Conservation (phyloP, 2,113 vertebrate species). For the Engystomops pustulosus region DNA sequence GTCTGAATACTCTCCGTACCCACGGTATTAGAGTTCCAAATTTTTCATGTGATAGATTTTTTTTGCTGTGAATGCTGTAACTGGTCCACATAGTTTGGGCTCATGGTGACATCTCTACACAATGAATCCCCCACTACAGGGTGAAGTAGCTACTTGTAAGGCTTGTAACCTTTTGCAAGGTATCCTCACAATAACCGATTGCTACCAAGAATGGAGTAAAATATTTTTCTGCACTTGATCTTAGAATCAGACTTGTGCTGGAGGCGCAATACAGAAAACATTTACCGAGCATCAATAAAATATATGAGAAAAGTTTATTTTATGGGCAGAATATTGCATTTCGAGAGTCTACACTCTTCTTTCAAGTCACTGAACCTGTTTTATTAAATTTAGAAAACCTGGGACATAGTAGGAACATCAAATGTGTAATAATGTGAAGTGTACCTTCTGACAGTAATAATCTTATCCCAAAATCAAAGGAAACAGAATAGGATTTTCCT, state of each 20-base stretch:
- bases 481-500: neutral
- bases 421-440: neutral
- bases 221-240: neutral
- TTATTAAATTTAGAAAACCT: conserved; percentile 14
- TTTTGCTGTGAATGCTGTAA: too few species aligned
- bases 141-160: too few species aligned
- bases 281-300: neutral
- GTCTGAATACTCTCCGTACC: too few species aligned
- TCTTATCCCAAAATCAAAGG: neutral
- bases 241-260: neutral
- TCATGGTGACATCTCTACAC: too few species aligned
- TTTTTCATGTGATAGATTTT: too few species aligned
- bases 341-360: neutral
- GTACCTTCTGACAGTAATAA: conserved; percentile 8
- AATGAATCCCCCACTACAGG: too few species aligned
- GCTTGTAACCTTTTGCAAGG: too few species aligned
- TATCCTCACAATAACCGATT: neutral
- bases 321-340: conserved; percentile 8
- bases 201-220: neutral
- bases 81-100: too few species aligned
- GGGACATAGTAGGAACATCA: neutral
- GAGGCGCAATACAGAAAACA: neutral
- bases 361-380: conserved; percentile 3
- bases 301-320: conserved; percentile 11
- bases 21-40: too few species aligned